Percentiles rank a stretch among this genome's conserved stretches.
Conservation (phyloP, 2,113 vertebrate species). For the Anoplopoma fimbria region DNA sequence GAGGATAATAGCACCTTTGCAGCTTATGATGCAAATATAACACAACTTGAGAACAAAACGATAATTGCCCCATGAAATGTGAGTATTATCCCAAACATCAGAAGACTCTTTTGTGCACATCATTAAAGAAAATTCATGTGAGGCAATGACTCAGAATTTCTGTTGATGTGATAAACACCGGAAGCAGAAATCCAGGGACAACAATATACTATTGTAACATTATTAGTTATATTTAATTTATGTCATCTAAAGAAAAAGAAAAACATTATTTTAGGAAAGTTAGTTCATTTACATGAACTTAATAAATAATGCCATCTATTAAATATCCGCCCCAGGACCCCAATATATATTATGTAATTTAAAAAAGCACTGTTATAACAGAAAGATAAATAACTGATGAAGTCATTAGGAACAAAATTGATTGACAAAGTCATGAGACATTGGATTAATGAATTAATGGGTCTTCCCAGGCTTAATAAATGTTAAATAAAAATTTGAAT, state of each 20-base stretch:
- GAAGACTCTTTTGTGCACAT: conserved; percentile 20
- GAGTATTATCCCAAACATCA: not conserved
- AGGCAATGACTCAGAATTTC: not conserved
- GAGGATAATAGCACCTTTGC: conserved; percentile 47
- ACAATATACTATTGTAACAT: not conserved
- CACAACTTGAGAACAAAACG: conserved; percentile 38
- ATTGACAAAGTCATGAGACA: not conserved
- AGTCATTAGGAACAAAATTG: not conserved
- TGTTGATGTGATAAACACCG: not conserved
- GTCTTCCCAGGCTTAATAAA: not conserved
- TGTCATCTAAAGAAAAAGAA: not conserved
- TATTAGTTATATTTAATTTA: not conserved
- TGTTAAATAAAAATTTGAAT: not conserved
- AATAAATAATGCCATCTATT: not conserved
- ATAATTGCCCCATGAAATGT: conserved; percentile 31
- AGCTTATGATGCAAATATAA: conserved; percentile 20
- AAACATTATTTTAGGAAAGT: not conserved
- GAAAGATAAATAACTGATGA: not conserved
- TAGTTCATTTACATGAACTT: not conserved
- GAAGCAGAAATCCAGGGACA: not conserved
- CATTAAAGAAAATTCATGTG: not conserved
- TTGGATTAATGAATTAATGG: not conserved
- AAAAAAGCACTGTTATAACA: not conserved
- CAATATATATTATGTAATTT: not conserved
- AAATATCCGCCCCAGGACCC: not conserved